Evolutionary conservation across 2,888 invertebrate genomes (phyloP).

Genomic region (Epistrophe grossulariae): DNA sequence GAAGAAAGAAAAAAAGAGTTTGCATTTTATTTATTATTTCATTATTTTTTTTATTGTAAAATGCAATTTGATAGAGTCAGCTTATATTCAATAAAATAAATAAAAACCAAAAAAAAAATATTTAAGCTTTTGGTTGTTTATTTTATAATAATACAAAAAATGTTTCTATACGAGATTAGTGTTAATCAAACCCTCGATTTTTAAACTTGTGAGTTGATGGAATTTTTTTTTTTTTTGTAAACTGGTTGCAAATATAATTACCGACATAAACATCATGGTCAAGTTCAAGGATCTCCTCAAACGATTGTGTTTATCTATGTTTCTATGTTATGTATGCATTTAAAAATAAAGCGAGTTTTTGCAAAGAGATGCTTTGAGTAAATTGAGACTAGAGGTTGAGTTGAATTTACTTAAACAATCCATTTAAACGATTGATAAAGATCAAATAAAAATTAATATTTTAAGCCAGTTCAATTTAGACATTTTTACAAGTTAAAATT

Average conservation of each 20-base stretch:
- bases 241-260: conserved; percentile 51
- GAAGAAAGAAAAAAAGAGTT: neutral
- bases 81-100: neutral
- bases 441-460: too few relatives aligned
- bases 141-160: neutral
- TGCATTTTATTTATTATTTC: neutral
- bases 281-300: conserved; percentile 63
- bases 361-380: neutral
- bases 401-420: neutral
- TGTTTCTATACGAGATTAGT: neutral
- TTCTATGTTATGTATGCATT: conserved; percentile 8
- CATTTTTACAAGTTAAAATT: too few relatives aligned
- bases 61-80: conserved; percentile 6
- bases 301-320: neutral
- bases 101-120: neutral
- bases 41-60: neutral
- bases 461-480: too few relatives aligned
- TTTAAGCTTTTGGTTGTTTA: neutral
- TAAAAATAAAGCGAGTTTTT: neutral
- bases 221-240: conserved; percentile 18
- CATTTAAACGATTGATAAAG: too few relatives aligned
- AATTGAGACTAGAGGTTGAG: neutral
- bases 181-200: neutral
- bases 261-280: conserved; percentile 35
- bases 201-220: conserved; percentile 8